Base-by-base conservation (phyloP, 2,888 invertebrate species). In the Epinotia bilunana region DNA sequence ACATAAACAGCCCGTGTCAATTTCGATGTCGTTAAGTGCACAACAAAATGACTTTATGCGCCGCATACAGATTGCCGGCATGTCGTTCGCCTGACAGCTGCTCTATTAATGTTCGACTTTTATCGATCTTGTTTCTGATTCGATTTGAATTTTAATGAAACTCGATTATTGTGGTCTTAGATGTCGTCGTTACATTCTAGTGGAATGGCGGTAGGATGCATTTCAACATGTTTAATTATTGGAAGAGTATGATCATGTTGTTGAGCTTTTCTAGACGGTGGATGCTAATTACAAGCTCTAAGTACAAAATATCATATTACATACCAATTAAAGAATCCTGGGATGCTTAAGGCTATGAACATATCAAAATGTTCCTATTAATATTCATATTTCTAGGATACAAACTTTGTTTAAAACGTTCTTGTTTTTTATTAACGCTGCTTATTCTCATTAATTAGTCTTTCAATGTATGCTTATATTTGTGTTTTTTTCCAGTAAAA, bases 121-220 rank as follows among this genome's bases (percentile, higher is more conserved):
- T 88, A 89, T 88, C 85, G 87, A 83, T 83, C 81, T 85, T 82
- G 85, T 83, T 83, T 81, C 86, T 74, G 79, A 80, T 79, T 80
- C 79, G 76, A 85, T 88, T 89, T 87, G 86, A 88, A 91, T 89
- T 88, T 89, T 87, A 88, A 90, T 88, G 86, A 82, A 81, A 88
- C 83, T 83, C 82, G 84, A 86, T 87, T 82, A 85, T 88, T 84
- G 83, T 82, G 79, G 79, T 76, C 60, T 77, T 79, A 78, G 80
- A 78, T 79, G 80, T 81, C 79, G 79, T 81, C 77, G 61, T 63
- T 70, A 76, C 23, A 53, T 79, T 77, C 79, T 81, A 81, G 79
- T 81, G 76, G 79, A 83, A 84, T 81, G 77, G 80, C 79, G 77
- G 53, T 43, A 53, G 60, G 71, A 69, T 72, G 61, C 57, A 65